Conservation (phyloP, 2,888 invertebrate species). For the Linnaemya vulpina region DNA sequence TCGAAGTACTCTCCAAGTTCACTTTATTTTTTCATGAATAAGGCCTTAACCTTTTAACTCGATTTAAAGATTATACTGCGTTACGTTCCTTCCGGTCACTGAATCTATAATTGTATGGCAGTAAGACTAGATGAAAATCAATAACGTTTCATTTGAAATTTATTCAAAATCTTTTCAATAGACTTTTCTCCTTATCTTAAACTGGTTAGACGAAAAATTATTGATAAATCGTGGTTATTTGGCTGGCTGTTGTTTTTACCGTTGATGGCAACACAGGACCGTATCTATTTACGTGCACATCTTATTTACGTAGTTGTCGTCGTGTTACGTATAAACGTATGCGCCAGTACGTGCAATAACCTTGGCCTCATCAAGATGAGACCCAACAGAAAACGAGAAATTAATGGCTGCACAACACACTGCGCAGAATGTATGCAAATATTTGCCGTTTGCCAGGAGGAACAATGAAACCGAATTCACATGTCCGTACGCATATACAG, state of each 20-base stretch:
- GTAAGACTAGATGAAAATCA: no score
- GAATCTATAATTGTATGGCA: no score
- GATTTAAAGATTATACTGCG: no score
- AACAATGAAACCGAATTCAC: neutral
- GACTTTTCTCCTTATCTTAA: constrained; percentile 45
- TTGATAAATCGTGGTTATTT: constrained; percentile 19
- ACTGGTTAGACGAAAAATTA: constrained; percentile 44
- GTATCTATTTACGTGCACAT: neutral
- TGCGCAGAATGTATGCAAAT: neutral
- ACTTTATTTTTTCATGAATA: no score
- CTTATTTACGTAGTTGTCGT: constrained; percentile 19
- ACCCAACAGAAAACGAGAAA: constrained; percentile 10
- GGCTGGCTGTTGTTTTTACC: constrained; percentile 26
- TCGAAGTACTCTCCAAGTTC: no score
- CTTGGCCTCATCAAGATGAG: constrained; percentile 68
- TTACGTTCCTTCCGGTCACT: no score
- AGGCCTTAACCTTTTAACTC: no score
- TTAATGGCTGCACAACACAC: constrained; percentile 8
- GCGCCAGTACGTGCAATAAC: constrained; percentile 51
- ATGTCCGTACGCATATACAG: constrained; percentile 4
- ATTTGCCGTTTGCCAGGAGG: neutral
- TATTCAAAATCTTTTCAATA: no score
- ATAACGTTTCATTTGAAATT: no score
- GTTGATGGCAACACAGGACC: constrained; percentile 13
- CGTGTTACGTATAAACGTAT: constrained; percentile 7